phyloP scores from a whole-genome alignment of 2,888 invertebrate species.

The Zygothrica quintamaculata region DNA sequence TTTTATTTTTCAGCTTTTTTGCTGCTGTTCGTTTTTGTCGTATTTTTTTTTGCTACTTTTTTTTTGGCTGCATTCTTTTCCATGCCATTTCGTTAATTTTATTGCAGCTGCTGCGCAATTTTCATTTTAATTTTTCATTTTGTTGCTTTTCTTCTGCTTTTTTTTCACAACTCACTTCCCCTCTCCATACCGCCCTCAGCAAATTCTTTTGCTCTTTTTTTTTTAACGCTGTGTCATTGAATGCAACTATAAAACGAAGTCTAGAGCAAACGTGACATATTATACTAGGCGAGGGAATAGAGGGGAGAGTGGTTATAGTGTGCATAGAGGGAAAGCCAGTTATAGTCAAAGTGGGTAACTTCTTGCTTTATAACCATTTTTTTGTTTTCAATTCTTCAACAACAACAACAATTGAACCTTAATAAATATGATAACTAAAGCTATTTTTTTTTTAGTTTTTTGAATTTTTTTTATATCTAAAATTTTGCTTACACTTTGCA shows the following conservation, averaged over 20 bases:
- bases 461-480: no score
- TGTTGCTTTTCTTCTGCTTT: slow-evolving; percentile 4
- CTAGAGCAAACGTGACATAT: slow-evolving; percentile 71
- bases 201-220: slow-evolving; percentile 16
- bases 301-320: not conserved
- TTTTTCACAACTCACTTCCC: no score
- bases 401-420: no score
- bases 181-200: no score
- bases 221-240: slow-evolving; percentile 60
- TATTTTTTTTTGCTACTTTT: slow-evolving; percentile 5
- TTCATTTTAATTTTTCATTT: slow-evolving; percentile 28
- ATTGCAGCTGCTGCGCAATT: slow-evolving; percentile 59
- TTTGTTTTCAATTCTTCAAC: slow-evolving; percentile 58
- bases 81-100: slow-evolving; percentile 63
- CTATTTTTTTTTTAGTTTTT: slow-evolving; percentile 16
- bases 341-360: not conserved
- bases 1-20: not conserved
- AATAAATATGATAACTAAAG: no score
- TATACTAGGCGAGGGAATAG: slow-evolving; percentile 22
- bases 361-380: slow-evolving; percentile 6
- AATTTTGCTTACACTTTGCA: slow-evolving; percentile 22
- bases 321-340: not conserved
- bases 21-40: slow-evolving; percentile 1
- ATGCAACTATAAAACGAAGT: slow-evolving; percentile 49
- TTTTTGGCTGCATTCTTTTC: slow-evolving; percentile 60